phyloP scores from a whole-genome alignment of 2,888 invertebrate species.

The Brachyptera putata region DNA sequence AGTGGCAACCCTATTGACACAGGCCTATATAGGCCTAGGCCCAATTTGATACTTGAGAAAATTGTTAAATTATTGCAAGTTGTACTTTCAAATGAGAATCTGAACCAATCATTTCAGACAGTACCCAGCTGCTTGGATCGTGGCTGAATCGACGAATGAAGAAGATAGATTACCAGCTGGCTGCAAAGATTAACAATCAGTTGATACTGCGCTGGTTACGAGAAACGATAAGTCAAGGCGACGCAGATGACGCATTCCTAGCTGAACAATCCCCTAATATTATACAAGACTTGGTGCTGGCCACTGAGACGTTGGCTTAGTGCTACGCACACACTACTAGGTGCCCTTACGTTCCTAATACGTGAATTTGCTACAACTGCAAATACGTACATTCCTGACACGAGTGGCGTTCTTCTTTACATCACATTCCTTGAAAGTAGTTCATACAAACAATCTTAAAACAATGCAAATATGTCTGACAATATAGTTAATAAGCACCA shows the following conservation, averaged over 20 bases:
- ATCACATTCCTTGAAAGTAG: too few relatives aligned
- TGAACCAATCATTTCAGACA: conserved; percentile 44
- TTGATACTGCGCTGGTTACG: conserved; percentile 45
- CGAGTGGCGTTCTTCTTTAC: too few relatives aligned
- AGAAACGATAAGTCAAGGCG: conserved; percentile 38
- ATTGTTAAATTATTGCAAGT: too few relatives aligned
- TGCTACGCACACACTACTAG: background rate
- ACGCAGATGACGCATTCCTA: background rate
- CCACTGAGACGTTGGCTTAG: background rate
- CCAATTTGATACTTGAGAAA: too few relatives aligned
- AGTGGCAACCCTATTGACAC: too few relatives aligned
- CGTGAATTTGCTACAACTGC: too few relatives aligned
- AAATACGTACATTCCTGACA: too few relatives aligned
- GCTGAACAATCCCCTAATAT: background rate
- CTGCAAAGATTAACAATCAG: conserved; percentile 45
- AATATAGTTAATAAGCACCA: too few relatives aligned
- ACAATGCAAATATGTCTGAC: too few relatives aligned
- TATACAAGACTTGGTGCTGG: conserved; percentile 1
- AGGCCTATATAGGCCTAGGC: background rate
- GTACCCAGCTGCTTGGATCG: conserved; percentile 45
- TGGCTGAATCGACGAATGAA: conserved; percentile 51
- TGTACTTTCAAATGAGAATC: too few relatives aligned
- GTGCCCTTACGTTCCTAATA: too few relatives aligned
- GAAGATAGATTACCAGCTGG: conserved; percentile 44
- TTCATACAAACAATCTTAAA: too few relatives aligned